These are phyloP conservation scores for Araneus ventricosus DNA, from an alignment of 1,140 invertebrate species.

Conservation along the genomic window DNA sequence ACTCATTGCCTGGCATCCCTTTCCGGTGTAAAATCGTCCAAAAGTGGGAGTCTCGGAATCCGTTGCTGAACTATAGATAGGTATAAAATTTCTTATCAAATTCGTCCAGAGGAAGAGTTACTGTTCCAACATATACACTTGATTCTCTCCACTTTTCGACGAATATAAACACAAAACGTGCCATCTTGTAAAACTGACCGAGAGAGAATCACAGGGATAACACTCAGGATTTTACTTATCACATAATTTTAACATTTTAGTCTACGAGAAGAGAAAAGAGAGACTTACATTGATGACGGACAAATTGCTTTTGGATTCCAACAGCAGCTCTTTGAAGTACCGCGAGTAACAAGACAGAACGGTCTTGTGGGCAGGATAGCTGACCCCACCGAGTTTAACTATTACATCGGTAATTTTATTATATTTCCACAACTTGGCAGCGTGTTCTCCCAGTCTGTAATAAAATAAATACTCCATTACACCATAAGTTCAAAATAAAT, in stretches of 20 bases:
- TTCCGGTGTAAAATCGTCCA: too few species aligned
- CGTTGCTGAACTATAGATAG: too few species aligned
- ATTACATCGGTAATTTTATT: constrained; percentile 70
- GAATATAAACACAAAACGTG: too few species aligned
- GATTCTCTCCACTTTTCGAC: too few species aligned
- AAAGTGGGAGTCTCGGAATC: too few species aligned
- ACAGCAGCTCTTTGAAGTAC: constrained; percentile 54
- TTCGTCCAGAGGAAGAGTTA: too few species aligned
- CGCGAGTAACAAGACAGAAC: constrained; percentile 66
- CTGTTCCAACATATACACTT: too few species aligned
- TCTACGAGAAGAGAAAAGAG: neutral
- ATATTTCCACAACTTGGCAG: constrained; percentile 54
- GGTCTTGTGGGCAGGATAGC: constrained; percentile 55
- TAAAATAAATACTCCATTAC: neutral
- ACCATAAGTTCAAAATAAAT: neutral
- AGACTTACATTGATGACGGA: constrained; percentile 43
- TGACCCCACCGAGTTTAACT: constrained; percentile 12
- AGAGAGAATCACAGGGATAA: too few species aligned
- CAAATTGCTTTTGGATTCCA: neutral
- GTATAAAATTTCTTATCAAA: too few species aligned
- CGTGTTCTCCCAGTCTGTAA: constrained; percentile 58
- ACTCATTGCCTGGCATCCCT: too few species aligned
- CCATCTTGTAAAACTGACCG: too few species aligned
- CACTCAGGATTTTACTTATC: too few species aligned
- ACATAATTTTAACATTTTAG: neutral